Conservation (phyloP, 2,888 invertebrate species). For the Micoletzkya japonica region DNA sequence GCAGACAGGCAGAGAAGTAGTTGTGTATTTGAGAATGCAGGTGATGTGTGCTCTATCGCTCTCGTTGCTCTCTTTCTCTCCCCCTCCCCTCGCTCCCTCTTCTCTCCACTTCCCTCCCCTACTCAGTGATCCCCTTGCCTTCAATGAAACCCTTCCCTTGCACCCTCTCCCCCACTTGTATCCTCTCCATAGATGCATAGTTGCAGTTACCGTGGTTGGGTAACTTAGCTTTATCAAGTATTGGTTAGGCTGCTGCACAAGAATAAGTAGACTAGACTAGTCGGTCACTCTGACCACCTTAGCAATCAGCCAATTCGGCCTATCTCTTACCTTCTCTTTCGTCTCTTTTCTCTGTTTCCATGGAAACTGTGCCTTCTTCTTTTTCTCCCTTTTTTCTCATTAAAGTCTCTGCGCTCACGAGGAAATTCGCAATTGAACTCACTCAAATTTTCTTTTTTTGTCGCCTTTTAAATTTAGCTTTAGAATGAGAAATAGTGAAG, state of each 20-base stretch:
- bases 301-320: too few species aligned
- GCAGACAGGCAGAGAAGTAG: not conserved
- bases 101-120: not conserved
- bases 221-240: too few species aligned
- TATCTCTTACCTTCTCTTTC: not conserved
- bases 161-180: not conserved
- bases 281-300: too few species aligned
- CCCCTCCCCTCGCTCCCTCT: not conserved
- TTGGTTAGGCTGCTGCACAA: too few species aligned
- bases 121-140: not conserved
- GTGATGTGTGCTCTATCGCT: not conserved
- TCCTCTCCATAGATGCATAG: not conserved
- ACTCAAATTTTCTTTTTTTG: too few species aligned
- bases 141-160: not conserved
- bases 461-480: too few species aligned
- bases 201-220: too few species aligned
- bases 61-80: slow-evolving; percentile 4
- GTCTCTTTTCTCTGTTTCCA: not conserved
- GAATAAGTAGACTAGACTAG: too few species aligned
- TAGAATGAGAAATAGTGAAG: too few species aligned
- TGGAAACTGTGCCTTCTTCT: not conserved
- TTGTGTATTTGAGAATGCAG: not conserved
- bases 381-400: not conserved
- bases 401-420: too few species aligned
- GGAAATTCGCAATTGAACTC: too few species aligned